A percentile compares a stretch with the other conserved stretches of the same genome.
These are phyloP conservation scores for Platyrinchus mystaceus DNA, from an alignment of 2,797 vertebrate genomes.

Conservation along the genomic window DNA sequence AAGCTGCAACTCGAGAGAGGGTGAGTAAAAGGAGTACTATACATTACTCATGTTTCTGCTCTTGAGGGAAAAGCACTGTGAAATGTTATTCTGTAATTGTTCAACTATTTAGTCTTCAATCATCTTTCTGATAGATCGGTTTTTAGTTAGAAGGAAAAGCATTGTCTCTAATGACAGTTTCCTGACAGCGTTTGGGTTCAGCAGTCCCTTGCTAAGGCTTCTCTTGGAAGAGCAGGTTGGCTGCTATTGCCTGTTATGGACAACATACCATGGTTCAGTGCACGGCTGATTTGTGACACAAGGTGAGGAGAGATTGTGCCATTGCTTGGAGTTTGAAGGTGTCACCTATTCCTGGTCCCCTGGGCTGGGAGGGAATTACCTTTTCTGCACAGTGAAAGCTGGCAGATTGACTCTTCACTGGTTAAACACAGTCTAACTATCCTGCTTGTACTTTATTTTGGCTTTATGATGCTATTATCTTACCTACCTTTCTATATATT, in stretches of 20 bases:
- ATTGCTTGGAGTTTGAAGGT: background rate
- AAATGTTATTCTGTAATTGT: conserved; percentile 3
- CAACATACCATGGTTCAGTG: background rate
- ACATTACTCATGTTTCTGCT: background rate
- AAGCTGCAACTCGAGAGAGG: background rate
- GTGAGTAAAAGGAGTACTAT: background rate
- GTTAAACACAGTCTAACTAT: conserved; percentile 2
- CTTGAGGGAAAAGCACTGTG: background rate
- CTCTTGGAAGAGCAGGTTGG: background rate
- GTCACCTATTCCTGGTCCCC: background rate
- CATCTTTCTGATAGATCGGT: background rate
- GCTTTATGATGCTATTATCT: background rate
- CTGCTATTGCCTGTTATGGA: background rate
- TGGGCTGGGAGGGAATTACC: background rate
- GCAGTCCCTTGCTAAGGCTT: background rate
- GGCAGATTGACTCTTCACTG: background rate
- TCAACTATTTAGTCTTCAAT: conserved; percentile 5
- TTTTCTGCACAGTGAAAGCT: background rate
- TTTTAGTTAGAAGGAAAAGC: background rate
- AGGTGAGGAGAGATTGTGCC: background rate
- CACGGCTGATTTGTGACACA: background rate
- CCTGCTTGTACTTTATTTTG: conserved; percentile 22
- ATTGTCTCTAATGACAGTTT: background rate
- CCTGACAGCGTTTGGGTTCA: background rate
- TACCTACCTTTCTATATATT: background rate